Evolutionary conservation across 1,140 invertebrate species (phyloP).

Genomic region (Hypsibius dujardini): DNA sequence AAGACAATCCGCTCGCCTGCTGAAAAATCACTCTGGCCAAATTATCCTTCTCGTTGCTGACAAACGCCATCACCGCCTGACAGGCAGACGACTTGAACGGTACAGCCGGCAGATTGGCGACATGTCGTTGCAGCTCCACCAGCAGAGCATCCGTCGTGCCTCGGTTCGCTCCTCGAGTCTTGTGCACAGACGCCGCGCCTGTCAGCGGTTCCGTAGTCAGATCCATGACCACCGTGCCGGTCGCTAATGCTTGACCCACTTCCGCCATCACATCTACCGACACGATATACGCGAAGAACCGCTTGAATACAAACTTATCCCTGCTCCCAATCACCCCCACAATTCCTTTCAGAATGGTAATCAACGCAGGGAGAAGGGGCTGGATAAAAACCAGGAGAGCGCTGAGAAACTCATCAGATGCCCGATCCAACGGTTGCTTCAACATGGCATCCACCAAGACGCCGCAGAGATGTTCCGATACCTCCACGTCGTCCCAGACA

Average conservation of each 20-base stretch:
- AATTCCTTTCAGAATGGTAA: not conserved
- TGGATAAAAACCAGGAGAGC: not conserved
- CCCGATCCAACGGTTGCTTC: not conserved
- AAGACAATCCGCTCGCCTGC: not conserved
- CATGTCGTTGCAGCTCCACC: not conserved
- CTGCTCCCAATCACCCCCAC: not conserved
- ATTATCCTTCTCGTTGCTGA: not conserved
- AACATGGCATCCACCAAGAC: not conserved
- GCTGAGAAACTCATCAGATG: not conserved
- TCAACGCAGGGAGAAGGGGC: not conserved
- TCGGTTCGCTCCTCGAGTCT: constrained; percentile 2
- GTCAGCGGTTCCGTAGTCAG: not conserved
- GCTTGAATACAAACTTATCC: constrained; percentile 11
- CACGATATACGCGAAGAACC: not conserved
- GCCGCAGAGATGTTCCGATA: not conserved
- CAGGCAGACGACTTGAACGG: not conserved
- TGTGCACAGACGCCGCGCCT: not conserved
- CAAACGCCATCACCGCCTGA: not conserved
- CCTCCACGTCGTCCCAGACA: not conserved
- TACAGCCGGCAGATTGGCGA: not conserved
- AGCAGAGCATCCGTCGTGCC: not conserved
- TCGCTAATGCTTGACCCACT: not conserved
- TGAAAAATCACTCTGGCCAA: not conserved
- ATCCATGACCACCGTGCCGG: not conserved
- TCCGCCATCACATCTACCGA: not conserved